Evolutionary conservation across 2,888 invertebrate species (phyloP).

Genomic region (Rotaria sp.): DNA sequence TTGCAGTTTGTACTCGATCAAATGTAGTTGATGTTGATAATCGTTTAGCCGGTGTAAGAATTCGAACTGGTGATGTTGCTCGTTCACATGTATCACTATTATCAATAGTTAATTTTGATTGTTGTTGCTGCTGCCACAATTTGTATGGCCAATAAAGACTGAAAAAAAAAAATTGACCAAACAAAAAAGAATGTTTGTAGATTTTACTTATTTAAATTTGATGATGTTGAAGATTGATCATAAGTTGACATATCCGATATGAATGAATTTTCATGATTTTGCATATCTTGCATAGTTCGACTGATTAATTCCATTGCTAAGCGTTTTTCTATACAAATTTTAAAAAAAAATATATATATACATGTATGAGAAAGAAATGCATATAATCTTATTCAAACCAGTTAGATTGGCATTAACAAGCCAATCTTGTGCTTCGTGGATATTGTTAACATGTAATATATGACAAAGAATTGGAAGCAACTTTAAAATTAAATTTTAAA

Average conservation of each 20-base stretch:
- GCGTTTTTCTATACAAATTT: not conserved
- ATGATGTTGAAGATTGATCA: not conserved
- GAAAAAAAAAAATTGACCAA: not conserved
- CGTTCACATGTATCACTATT: not conserved
- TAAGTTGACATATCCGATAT: not conserved
- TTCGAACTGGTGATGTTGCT: not conserved
- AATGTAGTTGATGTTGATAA: no score
- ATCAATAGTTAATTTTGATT: not conserved
- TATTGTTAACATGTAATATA: not conserved
- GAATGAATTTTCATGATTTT: not conserved
- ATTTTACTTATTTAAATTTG: not conserved
- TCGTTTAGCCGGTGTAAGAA: not conserved
- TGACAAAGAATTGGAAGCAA: not conserved
- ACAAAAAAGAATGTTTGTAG: not conserved
- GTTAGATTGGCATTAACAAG: not conserved
- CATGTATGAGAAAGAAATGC: not conserved
- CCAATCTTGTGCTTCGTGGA: not conserved
- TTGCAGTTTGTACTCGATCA: no score
- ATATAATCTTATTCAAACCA: not conserved
- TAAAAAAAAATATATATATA: not conserved
- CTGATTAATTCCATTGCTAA: constrained; percentile 2
- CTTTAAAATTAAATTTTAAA: not conserved
- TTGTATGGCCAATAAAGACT: not conserved
- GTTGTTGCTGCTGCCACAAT: not conserved
- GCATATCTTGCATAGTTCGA: constrained; percentile 19